Percentiles rank a stretch among this genome's conserved stretches.
Evolutionary conservation across 2,888 invertebrate species (phyloP).

Genomic region (Plagodis dolabraria): DNA sequence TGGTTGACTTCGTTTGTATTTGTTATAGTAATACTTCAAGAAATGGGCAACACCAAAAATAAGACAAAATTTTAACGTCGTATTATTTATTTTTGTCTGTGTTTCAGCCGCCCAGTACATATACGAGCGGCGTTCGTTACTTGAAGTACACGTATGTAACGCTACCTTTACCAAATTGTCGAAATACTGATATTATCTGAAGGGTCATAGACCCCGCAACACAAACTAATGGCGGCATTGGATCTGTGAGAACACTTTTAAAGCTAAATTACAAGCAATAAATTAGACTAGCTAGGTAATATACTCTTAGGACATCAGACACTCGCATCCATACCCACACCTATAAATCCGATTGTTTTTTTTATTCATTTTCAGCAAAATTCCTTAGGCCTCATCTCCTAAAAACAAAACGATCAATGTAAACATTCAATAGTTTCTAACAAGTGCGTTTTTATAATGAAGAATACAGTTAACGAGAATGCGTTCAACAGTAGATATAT

Average conservation of each 20-base stretch:
- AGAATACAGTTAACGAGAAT: slow-evolving; percentile 52
- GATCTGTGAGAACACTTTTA: slow-evolving; percentile 60
- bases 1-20: no score
- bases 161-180: slow-evolving; percentile 81
- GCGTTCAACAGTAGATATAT: slow-evolving; percentile 42
- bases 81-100: slow-evolving; percentile 83
- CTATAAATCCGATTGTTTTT: slow-evolving; percentile 29
- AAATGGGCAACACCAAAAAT: slow-evolving; percentile 41
- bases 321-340: slow-evolving; percentile 35
- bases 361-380: slow-evolving; percentile 26
- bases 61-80: slow-evolving; percentile 73
- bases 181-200: slow-evolving; percentile 82
- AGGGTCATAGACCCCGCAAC: slow-evolving; percentile 72
- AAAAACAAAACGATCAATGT: slow-evolving; percentile 36
- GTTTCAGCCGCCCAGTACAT: slow-evolving; percentile 77
- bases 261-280: slow-evolving; percentile 43
- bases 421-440: slow-evolving; percentile 55
- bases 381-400: slow-evolving; percentile 42
- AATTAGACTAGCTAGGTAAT: slow-evolving; percentile 42
- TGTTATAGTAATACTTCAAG: no score
- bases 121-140: slow-evolving; percentile 66
- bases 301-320: slow-evolving; percentile 33
- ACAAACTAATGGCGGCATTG: slow-evolving; percentile 70
- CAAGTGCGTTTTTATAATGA: slow-evolving; percentile 55
- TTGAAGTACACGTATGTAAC: slow-evolving; percentile 78